These are phyloP conservation scores for Hycleus cichorii DNA, from an alignment of 1,140 invertebrate species.

Conservation along the genomic window DNA sequence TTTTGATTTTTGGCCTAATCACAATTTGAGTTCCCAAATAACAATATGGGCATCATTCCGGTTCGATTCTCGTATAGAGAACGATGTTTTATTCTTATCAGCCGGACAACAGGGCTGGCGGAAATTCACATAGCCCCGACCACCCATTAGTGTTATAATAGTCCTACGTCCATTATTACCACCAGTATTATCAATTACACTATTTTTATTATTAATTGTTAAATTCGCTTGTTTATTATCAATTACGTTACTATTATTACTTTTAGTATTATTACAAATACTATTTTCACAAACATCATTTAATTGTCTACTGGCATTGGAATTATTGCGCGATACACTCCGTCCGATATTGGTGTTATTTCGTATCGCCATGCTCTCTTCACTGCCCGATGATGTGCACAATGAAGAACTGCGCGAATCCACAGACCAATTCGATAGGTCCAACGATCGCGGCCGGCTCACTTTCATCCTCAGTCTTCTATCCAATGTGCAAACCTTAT, in stretches of 20 bases:
- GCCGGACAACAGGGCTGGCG: constrained; percentile 56
- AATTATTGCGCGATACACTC: constrained; percentile 62
- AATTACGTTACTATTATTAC: constrained; percentile 8
- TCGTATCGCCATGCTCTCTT: constrained; percentile 67
- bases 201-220: constrained; percentile 26
- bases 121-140: constrained; percentile 80
- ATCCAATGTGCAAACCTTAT: constrained; percentile 71
- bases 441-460: constrained; percentile 68
- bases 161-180: constrained; percentile 55
- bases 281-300: constrained; percentile 30
- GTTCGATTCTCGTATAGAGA: constrained; percentile 51
- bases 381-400: constrained; percentile 72
- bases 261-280: neutral
- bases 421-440: constrained; percentile 81
- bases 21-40: constrained; percentile 87
- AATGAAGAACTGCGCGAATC: constrained; percentile 75
- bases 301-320: constrained; percentile 52
- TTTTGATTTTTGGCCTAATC: constrained; percentile 33
- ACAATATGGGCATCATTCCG: constrained; percentile 78
- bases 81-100: constrained; percentile 39
- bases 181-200: constrained; percentile 12
- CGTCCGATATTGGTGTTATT: constrained; percentile 40
- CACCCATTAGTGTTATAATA: constrained; percentile 78
- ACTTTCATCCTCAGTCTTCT: constrained; percentile 71
- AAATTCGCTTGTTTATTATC: neutral